Base-by-base conservation (phyloP, 2,888 invertebrate genomes). In the Nasonovia ribisnigri region DNA sequence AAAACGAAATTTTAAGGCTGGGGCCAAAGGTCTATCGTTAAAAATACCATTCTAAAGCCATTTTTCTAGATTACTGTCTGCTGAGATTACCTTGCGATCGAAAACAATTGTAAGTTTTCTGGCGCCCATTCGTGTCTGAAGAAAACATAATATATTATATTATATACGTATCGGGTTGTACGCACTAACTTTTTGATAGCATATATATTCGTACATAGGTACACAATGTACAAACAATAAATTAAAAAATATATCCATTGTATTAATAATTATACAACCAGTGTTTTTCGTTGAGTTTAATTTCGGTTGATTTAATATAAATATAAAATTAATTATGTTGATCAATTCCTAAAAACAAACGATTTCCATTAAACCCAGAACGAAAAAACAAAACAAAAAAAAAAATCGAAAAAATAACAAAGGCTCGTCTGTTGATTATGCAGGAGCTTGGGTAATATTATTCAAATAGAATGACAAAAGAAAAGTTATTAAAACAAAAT, bases 381-480 rank as follows among this genome's bases (percentile, higher is more conserved):
- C 3, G 10, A 20, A 86, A 46, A 29, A 29, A 46, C 29, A 86
- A 46, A 86, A 46, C 29, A 60, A 36, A 77, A 77, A 48, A 67
- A 60, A 57, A 60, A 29, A 43, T 24, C 16, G 29, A 54, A 88
- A 88, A 92, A 88, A 88, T 77, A 88, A 92, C 51, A 92, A 92
- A 24, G 43, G 48, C 60, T n/a, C 26, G 48, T n/a, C n/a, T 46
- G 36, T 87, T 87, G 43, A 92, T 92, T 92, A 87, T 87, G 60
- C 87, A 36, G 46, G 8, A 46, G 36, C 13, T 43, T 48, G 43
- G n/a, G 11, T 77, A 43, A 92, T 51, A 43, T 92, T 88, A 92
- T 92, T 92, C 92, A 88, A 92, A 92, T 92, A 54, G n/a, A 51
- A 88, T n/a, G 54, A 54, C 77, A 88, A 88, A 92, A 77, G 92